Evolutionary conservation across 2,113 vertebrate species (phyloP).

Genomic region (Dissostichus mawsoni): DNA sequence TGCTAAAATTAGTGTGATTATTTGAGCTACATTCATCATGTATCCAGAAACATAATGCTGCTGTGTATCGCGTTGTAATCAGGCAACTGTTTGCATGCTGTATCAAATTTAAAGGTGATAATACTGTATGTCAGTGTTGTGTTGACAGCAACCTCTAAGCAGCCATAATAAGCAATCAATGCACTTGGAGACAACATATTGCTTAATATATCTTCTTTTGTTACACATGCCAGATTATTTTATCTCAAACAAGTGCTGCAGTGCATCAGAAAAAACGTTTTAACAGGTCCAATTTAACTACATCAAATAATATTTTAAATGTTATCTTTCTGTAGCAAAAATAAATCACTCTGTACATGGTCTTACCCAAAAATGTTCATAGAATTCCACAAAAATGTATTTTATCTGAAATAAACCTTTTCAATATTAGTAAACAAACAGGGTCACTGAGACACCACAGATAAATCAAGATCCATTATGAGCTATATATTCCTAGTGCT

Average conservation of each 20-base stretch:
- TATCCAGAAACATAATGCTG: background rate
- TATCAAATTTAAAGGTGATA: background rate
- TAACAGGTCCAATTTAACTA: background rate
- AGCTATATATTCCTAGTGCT: background rate
- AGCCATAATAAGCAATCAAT: background rate
- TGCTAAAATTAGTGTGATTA: background rate
- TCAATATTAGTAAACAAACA: background rate
- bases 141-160: background rate
- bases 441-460: background rate
- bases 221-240: no score
- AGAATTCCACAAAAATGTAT: background rate
- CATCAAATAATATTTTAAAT: background rate
- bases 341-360: background rate
- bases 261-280: background rate
- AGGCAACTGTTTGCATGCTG: background rate
- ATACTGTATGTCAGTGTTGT: background rate
- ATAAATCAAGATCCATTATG: conserved; percentile 1
- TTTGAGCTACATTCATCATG: background rate
- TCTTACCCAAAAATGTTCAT: background rate
- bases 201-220: background rate
- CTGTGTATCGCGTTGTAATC: background rate
- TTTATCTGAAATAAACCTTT: background rate
- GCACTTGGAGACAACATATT: background rate
- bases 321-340: background rate
- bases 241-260: background rate